phyloP scores from a whole-genome alignment of 2,888 invertebrate species.

The Epistrophe grossulariae region DNA sequence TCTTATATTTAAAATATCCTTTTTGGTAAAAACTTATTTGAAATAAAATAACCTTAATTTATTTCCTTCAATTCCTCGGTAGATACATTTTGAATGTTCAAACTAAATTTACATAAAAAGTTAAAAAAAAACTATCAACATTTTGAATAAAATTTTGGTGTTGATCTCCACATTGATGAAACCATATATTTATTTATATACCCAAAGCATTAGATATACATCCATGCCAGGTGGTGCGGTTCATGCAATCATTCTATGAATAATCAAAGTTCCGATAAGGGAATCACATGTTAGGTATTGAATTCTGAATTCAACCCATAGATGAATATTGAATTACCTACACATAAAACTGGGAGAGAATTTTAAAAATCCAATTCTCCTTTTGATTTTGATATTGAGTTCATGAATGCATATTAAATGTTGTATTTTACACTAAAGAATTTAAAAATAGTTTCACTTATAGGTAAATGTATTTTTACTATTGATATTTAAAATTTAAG shows the following conservation, averaged over 20 bases:
- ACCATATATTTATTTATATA: not conserved
- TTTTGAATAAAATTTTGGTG: conserved; percentile 45
- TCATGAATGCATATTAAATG: not conserved
- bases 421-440: not conserved
- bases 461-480: not conserved
- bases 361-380: conserved; percentile 12
- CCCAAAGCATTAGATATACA: not conserved
- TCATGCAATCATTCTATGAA: conserved; percentile 52
- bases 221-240: conserved; percentile 36
- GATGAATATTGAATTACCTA: conserved; percentile 38
- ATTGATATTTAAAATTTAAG: not conserved
- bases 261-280: conserved; percentile 50
- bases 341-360: conserved; percentile 10
- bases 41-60: conserved; percentile 4
- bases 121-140: not conserved
- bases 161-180: conserved; percentile 38
- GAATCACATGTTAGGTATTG: conserved; percentile 13
- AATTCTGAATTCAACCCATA: conserved; percentile 21
- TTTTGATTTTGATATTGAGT: not conserved
- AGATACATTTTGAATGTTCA: conserved; percentile 11
- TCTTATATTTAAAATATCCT: not conserved
- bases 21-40: not conserved
- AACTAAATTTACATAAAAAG: conserved; percentile 4
- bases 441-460: not conserved
- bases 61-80: not conserved